Evolutionary conservation across 1,140 invertebrate genomes (phyloP).

Genomic region (Octopus bimaculoides): DNA sequence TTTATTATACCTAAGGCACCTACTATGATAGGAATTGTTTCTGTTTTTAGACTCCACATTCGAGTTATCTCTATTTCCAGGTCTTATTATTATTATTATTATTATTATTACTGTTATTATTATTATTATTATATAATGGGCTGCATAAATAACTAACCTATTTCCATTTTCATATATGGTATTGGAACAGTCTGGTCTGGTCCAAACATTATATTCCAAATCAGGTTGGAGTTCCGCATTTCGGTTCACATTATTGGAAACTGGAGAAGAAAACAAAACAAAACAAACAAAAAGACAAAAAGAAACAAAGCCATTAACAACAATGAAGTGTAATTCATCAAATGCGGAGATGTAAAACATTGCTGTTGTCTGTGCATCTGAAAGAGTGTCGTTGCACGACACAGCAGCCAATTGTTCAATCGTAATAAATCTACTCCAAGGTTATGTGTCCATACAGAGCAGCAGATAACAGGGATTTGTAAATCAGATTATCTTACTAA

Average conservation of each 20-base stretch:
- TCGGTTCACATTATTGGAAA: constrained; percentile 26
- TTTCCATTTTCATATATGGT: constrained; percentile 88
- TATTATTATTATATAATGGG: background rate
- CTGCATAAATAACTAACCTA: constrained; percentile 43
- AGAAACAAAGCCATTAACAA: background rate
- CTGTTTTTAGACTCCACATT: too few species aligned
- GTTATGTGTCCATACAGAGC: too few species aligned
- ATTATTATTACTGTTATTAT: too few species aligned
- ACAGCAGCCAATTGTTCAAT: background rate
- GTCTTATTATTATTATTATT: too few species aligned
- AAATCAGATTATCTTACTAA: too few species aligned
- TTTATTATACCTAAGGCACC: too few species aligned
- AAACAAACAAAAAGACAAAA: background rate
- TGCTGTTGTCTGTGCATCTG: too few species aligned
- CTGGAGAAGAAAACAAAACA: background rate
- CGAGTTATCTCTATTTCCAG: too few species aligned
- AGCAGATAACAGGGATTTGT: too few species aligned
- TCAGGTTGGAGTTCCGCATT: constrained; percentile 60
- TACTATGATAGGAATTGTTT: too few species aligned
- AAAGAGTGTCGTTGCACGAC: background rate
- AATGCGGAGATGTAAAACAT: background rate
- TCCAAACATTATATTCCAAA: constrained; percentile 88
- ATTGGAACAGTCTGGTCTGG: constrained; percentile 81
- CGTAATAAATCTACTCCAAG: background rate
- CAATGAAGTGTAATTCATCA: background rate